Evolutionary conservation across 1,140 invertebrate genomes (phyloP).

Genomic region (Drosophila seguyi): DNA sequence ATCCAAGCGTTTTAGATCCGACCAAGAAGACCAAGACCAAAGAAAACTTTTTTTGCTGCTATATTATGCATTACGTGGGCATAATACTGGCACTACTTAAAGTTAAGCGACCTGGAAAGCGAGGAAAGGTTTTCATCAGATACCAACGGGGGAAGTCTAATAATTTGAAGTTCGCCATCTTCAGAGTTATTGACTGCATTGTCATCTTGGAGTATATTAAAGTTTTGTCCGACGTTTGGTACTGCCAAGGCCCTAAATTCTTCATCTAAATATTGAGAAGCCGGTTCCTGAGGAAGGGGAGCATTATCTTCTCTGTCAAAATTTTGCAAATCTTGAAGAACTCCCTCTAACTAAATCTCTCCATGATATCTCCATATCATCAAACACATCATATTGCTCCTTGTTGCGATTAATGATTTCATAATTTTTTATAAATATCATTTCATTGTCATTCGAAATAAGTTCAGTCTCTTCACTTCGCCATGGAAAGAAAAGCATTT

Average conservation of each 20-base stretch:
- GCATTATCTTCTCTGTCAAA: too few species aligned
- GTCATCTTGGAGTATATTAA: neutral
- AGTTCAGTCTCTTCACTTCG: neutral
- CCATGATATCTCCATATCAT: constrained; percentile 7
- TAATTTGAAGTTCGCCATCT: neutral
- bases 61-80: neutral
- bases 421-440: neutral
- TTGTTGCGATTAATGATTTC: neutral
- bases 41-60: too few species aligned
- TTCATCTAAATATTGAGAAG: neutral
- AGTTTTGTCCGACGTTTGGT: neutral
- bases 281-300: too few species aligned
- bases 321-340: too few species aligned
- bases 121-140: neutral
- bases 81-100: neutral
- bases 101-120: neutral
- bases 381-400: constrained; percentile 4
- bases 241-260: neutral
- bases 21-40: too few species aligned
- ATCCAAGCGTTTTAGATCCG: too few species aligned
- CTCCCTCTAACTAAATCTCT: neutral
- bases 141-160: neutral
- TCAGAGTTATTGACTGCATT: neutral
- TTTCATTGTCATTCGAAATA: neutral
- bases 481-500: too few species aligned